Base-by-base conservation (phyloP, 2,797 vertebrate genomes). In the Pseudomugil gertrudae region DNA sequence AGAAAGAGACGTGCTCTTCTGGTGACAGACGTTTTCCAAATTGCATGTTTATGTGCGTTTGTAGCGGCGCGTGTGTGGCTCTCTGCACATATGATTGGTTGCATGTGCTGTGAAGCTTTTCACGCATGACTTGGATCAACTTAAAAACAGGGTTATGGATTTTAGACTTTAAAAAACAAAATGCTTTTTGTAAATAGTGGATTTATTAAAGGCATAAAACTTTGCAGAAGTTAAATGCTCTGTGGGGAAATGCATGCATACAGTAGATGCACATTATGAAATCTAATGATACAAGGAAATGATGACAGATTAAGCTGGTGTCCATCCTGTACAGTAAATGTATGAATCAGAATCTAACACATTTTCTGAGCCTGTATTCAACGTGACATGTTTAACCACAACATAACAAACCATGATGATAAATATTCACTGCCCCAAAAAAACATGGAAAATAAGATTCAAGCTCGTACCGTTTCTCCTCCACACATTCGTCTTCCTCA, bases 21-120 rank as follows among this genome's bases (percentile, higher is more conserved):
- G 89, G 91, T 91, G 92, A 92, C 92, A 91, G 84, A 89, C 85
- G 77, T 91, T 93, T 92, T 93, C 90, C 91, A 87, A 82, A 85
- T 86, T 56, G 67, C 63, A 54, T 54, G 54, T 74, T 24, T 9
- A 0, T 62, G 81, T 68, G 74, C 77, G 50, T 78, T 24, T 69
- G 63, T 71, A 63, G 9, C 47, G 40, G 29, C 24, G 59, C 48
- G 43, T 69, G 43, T 45, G 5, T 32, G 32, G n/a, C 15, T 66
- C 66, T 60, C 35, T 63, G 66, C 45, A 63, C 4, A 6, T 55
- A 61, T 40, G 32, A 33, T 58, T 57, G 51, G 30, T 61, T 77
- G 52, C 48, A 64, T 62, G 47, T 40, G 61, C 33, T 57, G 63
- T 56, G 19, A 57, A 29, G 26, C 53, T 74, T 60, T 67, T 52